phyloP scores from a whole-genome alignment of 2,888 invertebrate species.

The Spialia ferax region DNA sequence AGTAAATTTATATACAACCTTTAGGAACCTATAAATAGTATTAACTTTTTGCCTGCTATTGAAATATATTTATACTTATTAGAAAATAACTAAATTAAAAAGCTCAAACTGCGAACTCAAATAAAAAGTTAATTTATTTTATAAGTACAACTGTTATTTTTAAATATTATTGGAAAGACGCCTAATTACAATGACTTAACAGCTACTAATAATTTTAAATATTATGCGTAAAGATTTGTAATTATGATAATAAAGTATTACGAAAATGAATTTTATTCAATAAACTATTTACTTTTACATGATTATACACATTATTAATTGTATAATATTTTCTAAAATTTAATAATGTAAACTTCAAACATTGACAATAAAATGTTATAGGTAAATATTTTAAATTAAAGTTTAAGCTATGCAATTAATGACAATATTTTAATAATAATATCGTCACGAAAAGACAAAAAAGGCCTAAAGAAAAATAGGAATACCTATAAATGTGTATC shows the following conservation, averaged over 20 bases:
- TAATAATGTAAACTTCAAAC: neutral
- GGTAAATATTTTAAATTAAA: neutral
- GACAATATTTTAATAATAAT: no score
- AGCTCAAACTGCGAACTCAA: neutral
- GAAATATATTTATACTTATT: neutral
- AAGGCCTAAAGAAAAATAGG: no score
- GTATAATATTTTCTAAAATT: neutral
- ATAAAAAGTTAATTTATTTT: neutral
- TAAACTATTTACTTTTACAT: constrained; percentile 4
- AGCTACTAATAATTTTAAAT: no score
- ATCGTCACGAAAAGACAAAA: no score
- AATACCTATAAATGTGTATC: no score
- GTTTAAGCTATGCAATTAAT: no score
- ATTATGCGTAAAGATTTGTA: no score
- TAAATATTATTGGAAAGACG: neutral
- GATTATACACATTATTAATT: neutral
- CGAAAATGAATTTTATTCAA: no score
- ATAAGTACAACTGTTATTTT: constrained; percentile 1
- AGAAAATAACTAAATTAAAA: neutral
- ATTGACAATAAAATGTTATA: neutral
- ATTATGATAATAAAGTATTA: no score
- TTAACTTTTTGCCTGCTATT: neutral
- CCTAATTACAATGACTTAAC: no score
- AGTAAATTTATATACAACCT: neutral
- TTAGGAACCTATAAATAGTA: neutral